These are phyloP conservation scores for Habroteleia sp. DNA, from an alignment of 2,888 invertebrate genomes.

Conservation along the genomic window DNA sequence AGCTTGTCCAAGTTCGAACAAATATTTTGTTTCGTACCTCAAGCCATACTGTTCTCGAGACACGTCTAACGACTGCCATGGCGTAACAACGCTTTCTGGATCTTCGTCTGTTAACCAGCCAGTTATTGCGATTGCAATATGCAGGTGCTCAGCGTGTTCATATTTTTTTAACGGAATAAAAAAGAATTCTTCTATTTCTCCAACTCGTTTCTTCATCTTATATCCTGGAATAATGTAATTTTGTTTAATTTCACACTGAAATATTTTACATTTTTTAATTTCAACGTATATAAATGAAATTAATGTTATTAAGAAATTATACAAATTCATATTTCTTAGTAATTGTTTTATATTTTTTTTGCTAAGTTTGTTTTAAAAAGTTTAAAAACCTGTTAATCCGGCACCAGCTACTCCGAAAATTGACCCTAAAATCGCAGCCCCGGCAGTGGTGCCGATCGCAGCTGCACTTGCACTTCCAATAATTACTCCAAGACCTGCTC, in stretches of 20 bases:
- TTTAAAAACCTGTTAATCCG: slow-evolving; percentile 85
- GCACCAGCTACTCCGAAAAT: slow-evolving; percentile 87
- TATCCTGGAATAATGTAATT: slow-evolving; percentile 82
- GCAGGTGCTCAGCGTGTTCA: slow-evolving; percentile 79
- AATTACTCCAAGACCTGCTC: slow-evolving; percentile 82
- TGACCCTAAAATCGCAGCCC: slow-evolving; percentile 83
- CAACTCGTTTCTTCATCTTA: slow-evolving; percentile 87
- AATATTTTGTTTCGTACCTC: slow-evolving; percentile 84
- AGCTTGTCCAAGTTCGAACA: slow-evolving; percentile 84
- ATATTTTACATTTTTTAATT: too few relatives aligned
- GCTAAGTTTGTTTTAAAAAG: too few relatives aligned
- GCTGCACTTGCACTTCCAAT: slow-evolving; percentile 81
- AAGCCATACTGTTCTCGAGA: slow-evolving; percentile 85
- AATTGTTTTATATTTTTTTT: neutral
- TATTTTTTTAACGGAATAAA: slow-evolving; percentile 82
- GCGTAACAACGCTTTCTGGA: slow-evolving; percentile 80
- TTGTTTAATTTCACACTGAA: neutral
- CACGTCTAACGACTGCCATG: slow-evolving; percentile 83
- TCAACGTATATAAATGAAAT: too few relatives aligned
- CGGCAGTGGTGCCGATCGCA: slow-evolving; percentile 82
- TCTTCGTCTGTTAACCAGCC: slow-evolving; percentile 85
- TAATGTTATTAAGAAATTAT: too few relatives aligned
- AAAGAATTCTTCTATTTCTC: slow-evolving; percentile 86
- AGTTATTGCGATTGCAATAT: slow-evolving; percentile 84
- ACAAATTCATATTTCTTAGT: too few relatives aligned